These are phyloP conservation scores for Contarinia nasturtii DNA, from an alignment of 1,140 invertebrate genomes.

Conservation along the genomic window DNA sequence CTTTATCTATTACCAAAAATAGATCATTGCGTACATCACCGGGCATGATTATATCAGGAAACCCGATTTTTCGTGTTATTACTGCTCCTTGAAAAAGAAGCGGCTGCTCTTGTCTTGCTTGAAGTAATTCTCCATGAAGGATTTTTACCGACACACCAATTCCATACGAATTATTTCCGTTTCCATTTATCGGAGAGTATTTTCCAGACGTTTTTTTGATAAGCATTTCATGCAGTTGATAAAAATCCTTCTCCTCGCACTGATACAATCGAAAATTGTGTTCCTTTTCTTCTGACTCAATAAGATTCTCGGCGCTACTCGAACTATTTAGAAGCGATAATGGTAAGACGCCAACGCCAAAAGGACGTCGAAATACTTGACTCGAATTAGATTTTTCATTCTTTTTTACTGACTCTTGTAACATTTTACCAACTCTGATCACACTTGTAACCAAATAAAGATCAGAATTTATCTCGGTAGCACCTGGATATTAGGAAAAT, in stretches of 20 bases:
- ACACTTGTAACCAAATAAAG: constrained; percentile 75
- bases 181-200: constrained; percentile 39
- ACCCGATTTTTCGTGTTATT: constrained; percentile 73
- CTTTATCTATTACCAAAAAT: constrained; percentile 70
- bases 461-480: constrained; percentile 59
- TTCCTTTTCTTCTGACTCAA: constrained; percentile 45
- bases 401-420: constrained; percentile 54
- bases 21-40: constrained; percentile 89
- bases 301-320: constrained; percentile 25
- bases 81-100: constrained; percentile 65
- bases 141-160: constrained; percentile 53
- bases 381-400: constrained; percentile 23
- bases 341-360: constrained; percentile 64
- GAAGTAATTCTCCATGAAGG: constrained; percentile 50
- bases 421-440: constrained; percentile 69
- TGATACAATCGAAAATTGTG: constrained; percentile 60
- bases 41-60: constrained; percentile 90
- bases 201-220: constrained; percentile 66
- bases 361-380: constrained; percentile 41
- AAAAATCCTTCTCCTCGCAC: constrained; percentile 80
- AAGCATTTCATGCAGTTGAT: constrained; percentile 71
- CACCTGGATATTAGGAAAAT: constrained; percentile 35
- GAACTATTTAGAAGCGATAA: constrained; percentile 36
- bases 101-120: constrained; percentile 56
- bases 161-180: constrained; percentile 29